Evolutionary conservation across 2,113 vertebrate species (phyloP).

Genomic region (Neopipo cinnamomea): DNA sequence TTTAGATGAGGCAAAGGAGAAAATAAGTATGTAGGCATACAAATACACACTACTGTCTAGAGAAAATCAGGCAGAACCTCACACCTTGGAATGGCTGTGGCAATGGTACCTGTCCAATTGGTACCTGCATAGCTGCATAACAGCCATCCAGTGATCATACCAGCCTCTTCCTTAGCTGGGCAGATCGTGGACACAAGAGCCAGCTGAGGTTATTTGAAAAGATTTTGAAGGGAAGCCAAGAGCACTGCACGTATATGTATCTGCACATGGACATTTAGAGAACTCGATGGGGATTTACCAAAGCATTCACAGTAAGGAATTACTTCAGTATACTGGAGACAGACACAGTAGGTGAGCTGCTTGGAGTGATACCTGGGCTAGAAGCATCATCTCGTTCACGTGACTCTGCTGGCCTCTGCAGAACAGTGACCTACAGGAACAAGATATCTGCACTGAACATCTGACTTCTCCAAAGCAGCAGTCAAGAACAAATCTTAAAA

Average conservation of each 20-base stretch:
- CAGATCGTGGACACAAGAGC: neutral
- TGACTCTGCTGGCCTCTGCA: conserved; percentile 69
- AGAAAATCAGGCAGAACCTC: neutral
- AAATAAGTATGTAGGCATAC: neutral
- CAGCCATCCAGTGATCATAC: rapidly evolving
- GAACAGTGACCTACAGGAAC: conserved; percentile 82
- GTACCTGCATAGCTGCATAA: neutral
- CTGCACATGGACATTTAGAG: neutral
- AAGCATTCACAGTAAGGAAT: neutral
- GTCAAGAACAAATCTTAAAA: neutral
- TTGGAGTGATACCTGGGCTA: conserved; percentile 58
- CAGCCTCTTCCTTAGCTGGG: neutral
- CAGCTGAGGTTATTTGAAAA: neutral
- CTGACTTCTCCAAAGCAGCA: neutral
- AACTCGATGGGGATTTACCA: neutral
- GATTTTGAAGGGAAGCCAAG: neutral
- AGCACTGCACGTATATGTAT: neutral
- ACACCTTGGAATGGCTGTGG: neutral
- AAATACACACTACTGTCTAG: neutral
- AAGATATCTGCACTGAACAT: neutral
- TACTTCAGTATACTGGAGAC: neutral
- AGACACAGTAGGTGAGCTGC: neutral
- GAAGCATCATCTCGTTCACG: conserved; percentile 25
- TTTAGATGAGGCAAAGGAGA: neutral
- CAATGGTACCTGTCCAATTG: neutral